Percentiles rank a stretch among this genome's conserved stretches.
phyloP scores from a whole-genome alignment of 2,797 vertebrate genomes.

The Botia kubotai region DNA sequence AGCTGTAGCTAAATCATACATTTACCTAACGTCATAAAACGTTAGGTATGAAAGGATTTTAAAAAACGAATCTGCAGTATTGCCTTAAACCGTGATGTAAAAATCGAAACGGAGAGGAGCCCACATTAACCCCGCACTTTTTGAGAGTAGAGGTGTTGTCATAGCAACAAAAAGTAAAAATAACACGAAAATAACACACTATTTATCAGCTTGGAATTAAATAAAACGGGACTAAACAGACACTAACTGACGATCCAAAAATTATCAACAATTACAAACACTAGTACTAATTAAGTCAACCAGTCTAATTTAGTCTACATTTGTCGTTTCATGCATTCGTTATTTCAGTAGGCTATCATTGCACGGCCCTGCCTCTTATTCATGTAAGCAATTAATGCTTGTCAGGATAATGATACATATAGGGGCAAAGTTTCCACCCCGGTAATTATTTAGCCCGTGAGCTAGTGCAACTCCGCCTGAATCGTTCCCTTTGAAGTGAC shows the following conservation, averaged over 20 bases:
- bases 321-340: conserved; percentile 60
- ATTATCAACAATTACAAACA: conserved; percentile 65
- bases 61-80: conserved; percentile 40
- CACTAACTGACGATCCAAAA: conserved; percentile 79
- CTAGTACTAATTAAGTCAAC: conserved; percentile 47
- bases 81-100: conserved; percentile 47
- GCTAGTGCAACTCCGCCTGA: conserved; percentile 80
- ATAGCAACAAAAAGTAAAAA: conserved; percentile 85
- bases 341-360: conserved; percentile 57
- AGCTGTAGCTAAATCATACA: conserved; percentile 28
- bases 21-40: neutral
- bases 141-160: conserved; percentile 72
- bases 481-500: conserved; percentile 80
- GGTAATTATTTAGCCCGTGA: conserved; percentile 81
- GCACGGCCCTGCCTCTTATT: conserved; percentile 70
- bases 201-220: conserved; percentile 76
- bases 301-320: conserved; percentile 39
- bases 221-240: conserved; percentile 80
- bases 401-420: conserved; percentile 82
- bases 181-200: conserved; percentile 76
- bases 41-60: neutral
- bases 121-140: conserved; percentile 58
- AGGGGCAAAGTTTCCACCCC: conserved; percentile 78
- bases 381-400: conserved; percentile 74
- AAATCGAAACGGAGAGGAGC: conserved; percentile 49